Percentiles rank a stretch among this genome's conserved stretches.
Conservation (phyloP, 2,113 vertebrate genomes). For the Orcinus orca region DNA sequence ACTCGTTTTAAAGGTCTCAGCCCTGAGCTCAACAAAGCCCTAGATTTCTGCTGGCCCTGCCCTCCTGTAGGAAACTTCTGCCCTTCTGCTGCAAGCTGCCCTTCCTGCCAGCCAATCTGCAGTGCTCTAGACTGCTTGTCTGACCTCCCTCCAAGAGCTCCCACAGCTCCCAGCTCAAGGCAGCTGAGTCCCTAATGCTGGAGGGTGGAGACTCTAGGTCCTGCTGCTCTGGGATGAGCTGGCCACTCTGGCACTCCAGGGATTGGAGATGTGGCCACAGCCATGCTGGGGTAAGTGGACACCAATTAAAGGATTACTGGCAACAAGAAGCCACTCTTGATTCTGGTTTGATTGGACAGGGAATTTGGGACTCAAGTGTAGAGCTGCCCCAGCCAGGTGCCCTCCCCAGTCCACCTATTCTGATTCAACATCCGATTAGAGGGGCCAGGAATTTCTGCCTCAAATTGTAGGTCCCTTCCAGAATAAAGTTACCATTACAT, state of each 20-base stretch:
- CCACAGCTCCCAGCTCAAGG: not conserved
- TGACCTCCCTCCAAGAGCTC: not conserved
- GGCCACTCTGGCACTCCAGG: not conserved
- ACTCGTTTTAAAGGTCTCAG: not conserved
- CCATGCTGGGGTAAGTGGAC: slow-evolving; percentile 2
- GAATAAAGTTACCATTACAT: not conserved
- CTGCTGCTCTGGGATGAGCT: not conserved
- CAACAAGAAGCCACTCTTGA: not conserved
- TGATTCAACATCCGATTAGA: not conserved
- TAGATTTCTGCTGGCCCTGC: not conserved
- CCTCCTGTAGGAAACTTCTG: not conserved
- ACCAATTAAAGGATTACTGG: slow-evolving; percentile 18
- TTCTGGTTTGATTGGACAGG: not conserved
- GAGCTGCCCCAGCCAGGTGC: not conserved
- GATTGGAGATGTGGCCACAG: not conserved
- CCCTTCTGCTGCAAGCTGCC: not conserved
- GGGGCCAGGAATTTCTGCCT: not conserved
- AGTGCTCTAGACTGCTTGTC: not conserved
- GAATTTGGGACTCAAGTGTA: not conserved
- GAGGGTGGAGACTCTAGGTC: not conserved
- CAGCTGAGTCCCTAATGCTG: not conserved
- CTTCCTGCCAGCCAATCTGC: not conserved
- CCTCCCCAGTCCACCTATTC: not conserved
- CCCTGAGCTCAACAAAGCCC: not conserved
- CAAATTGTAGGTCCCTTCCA: not conserved